These are phyloP conservation scores for Pelosia muscerda DNA, from an alignment of 2,888 invertebrate species.

Conservation along the genomic window DNA sequence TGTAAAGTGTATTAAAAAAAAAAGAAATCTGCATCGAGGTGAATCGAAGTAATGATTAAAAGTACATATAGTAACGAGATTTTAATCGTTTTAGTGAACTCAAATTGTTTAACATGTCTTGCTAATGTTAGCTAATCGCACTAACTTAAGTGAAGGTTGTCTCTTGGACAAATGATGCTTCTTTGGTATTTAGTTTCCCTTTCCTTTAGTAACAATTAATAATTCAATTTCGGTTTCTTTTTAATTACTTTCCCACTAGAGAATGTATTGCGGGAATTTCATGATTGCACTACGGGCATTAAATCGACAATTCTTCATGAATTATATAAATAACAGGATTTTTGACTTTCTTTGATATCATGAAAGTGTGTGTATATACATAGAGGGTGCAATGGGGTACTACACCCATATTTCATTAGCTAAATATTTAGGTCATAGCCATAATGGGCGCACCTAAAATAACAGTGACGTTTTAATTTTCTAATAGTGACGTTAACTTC, in stretches of 20 bases:
- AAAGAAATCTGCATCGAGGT: conserved; percentile 4
- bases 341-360: too few species aligned
- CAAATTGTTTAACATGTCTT: neutral
- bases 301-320: neutral
- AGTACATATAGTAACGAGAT: neutral
- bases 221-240: too few species aligned
- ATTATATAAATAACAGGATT: too few species aligned
- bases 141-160: conserved; percentile 3
- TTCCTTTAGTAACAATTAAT: neutral
- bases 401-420: too few species aligned
- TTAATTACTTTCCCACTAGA: neutral
- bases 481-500: too few species aligned
- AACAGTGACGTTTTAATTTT: too few species aligned
- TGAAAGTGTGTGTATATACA: too few species aligned
- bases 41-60: conserved; percentile 4
- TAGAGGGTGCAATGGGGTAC: too few species aligned
- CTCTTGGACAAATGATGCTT: neutral
- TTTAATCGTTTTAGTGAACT: neutral
- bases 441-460: too few species aligned
- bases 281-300: neutral
- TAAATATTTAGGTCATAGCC: neutral
- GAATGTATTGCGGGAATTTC: too few species aligned
- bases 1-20: conserved; percentile 4
- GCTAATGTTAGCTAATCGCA: neutral
- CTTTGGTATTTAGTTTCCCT: neutral